Evolutionary conservation across 2,888 invertebrate species (phyloP).

Genomic region (Tiliacea citrago): DNA sequence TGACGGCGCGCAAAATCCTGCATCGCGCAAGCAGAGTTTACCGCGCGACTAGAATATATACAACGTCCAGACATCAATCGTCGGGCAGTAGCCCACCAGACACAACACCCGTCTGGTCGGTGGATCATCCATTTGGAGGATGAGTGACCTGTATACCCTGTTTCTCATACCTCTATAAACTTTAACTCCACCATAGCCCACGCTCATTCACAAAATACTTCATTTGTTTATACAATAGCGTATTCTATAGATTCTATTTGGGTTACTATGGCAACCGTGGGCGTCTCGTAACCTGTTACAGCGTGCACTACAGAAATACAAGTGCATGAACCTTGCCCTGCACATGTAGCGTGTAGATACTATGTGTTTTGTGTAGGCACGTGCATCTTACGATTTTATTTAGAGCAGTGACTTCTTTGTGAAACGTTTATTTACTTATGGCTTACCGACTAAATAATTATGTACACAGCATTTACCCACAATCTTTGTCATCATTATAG

Average conservation of each 20-base stretch:
- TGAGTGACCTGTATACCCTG: too few species aligned
- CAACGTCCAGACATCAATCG: too few species aligned
- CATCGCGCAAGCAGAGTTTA: too few species aligned
- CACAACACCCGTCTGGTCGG: too few species aligned
- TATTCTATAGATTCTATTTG: constrained; percentile 8
- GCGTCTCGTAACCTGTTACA: constrained; percentile 46
- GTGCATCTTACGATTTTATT: neutral
- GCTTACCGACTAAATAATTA: neutral
- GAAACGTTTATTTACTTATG: neutral
- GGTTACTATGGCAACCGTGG: constrained; percentile 50
- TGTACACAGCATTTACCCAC: neutral
- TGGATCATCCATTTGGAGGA: too few species aligned
- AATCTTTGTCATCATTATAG: neutral
- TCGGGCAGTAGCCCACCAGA: too few species aligned
- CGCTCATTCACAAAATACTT: constrained; percentile 39
- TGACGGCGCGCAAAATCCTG: too few species aligned
- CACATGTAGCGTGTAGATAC: neutral
- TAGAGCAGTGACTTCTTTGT: neutral
- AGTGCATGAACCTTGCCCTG: constrained; percentile 36
- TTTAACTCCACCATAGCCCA: neutral
- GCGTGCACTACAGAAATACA: constrained; percentile 17
- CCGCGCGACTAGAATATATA: too few species aligned
- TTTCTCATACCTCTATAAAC: too few species aligned
- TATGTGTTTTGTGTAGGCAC: neutral
- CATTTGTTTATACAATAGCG: neutral